These are phyloP conservation scores for Apodemus sylvaticus DNA, from an alignment of 2,113 vertebrate genomes.

Conservation along the genomic window DNA sequence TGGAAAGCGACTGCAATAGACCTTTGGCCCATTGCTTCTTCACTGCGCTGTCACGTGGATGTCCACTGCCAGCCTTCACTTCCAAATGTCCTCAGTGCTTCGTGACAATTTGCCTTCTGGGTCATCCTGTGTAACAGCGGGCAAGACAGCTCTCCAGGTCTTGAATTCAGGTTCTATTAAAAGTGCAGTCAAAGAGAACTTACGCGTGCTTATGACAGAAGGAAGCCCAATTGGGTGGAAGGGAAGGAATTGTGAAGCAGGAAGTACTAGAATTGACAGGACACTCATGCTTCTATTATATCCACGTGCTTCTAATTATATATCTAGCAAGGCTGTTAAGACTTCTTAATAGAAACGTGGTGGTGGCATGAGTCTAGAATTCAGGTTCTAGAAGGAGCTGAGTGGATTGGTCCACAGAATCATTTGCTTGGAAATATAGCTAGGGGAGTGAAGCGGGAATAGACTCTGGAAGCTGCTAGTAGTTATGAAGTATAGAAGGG, in stretches of 20 bases:
- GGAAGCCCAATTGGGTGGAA: neutral
- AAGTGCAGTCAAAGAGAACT: neutral
- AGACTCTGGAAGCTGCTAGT: neutral
- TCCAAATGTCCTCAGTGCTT: neutral
- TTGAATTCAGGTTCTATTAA: neutral
- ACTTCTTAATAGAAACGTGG: neutral
- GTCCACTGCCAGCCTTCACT: neutral
- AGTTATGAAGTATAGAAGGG: neutral
- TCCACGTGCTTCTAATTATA: too few relatives aligned
- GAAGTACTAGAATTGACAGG: neutral
- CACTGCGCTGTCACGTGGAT: neutral
- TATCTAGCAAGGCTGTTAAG: neutral
- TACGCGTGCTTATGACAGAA: neutral
- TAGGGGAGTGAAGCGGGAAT: neutral
- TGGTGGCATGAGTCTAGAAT: neutral
- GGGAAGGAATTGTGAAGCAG: neutral
- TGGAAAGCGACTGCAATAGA: neutral
- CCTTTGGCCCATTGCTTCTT: neutral
- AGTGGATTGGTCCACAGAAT: neutral
- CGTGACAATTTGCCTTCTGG: neutral
- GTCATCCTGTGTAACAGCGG: neutral
- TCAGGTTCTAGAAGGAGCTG: neutral
- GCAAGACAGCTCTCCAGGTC: neutral
- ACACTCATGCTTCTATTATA: neutral
- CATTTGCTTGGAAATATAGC: neutral